Evolutionary conservation across 2,888 invertebrate species (phyloP).

Genomic region (Aspidiotus destructor): DNA sequence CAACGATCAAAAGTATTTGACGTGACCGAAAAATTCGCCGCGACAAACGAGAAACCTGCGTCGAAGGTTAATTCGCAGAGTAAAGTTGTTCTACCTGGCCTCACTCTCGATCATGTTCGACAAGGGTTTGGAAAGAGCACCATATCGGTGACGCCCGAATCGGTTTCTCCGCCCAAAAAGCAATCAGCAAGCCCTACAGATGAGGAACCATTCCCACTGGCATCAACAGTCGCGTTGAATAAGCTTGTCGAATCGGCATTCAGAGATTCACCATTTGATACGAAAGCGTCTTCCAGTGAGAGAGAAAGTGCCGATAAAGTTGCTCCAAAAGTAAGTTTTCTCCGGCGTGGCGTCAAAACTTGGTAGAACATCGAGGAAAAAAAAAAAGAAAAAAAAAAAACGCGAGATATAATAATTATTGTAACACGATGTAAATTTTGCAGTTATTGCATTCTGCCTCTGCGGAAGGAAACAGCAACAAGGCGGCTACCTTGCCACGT

Average conservation of each 20-base stretch:
- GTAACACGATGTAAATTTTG: neutral
- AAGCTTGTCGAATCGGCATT: slow-evolving; percentile 41
- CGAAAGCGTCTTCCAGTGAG: neutral
- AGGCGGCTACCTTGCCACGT: slow-evolving; percentile 37
- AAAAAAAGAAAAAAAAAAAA: neutral
- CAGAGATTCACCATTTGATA: slow-evolving; percentile 35
- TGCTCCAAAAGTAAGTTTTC: slow-evolving; percentile 6
- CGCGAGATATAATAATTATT: neutral
- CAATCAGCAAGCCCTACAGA: slow-evolving; percentile 15
- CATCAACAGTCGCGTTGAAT: slow-evolving; percentile 39
- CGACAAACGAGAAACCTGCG: slow-evolving; percentile 35
- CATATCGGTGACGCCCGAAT: slow-evolving; percentile 39
- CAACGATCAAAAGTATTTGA: slow-evolving; percentile 59
- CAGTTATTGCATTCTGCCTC: neutral
- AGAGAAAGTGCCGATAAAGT: slow-evolving; percentile 3
- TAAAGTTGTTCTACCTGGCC: slow-evolving; percentile 68
- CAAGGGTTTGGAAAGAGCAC: slow-evolving; percentile 72
- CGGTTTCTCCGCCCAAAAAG: slow-evolving; percentile 20
- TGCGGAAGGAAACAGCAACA: slow-evolving; percentile 31
- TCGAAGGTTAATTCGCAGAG: slow-evolving; percentile 53
- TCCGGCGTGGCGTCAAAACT: neutral
- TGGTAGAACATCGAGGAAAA: too few relatives aligned
- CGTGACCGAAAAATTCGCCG: slow-evolving; percentile 58
- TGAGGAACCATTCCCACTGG: slow-evolving; percentile 36
- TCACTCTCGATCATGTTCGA: slow-evolving; percentile 77